phyloP scores from a whole-genome alignment of 2,888 invertebrate genomes.

The Eupithecia centaureata region DNA sequence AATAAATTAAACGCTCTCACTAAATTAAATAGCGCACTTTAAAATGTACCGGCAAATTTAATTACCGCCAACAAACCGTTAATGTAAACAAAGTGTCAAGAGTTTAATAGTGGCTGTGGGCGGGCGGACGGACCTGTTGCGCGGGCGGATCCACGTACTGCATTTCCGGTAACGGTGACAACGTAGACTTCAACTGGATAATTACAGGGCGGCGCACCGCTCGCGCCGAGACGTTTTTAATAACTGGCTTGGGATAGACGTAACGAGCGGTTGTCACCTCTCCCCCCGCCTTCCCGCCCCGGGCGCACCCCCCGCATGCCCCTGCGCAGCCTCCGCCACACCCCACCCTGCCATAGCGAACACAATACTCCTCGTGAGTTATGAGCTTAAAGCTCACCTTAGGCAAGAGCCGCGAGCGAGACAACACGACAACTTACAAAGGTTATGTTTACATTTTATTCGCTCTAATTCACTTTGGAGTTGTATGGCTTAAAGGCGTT shows the following conservation, averaged over 20 bases:
- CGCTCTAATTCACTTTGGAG: slow-evolving; percentile 46
- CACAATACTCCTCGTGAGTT: slow-evolving; percentile 62
- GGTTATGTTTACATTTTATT: slow-evolving; percentile 61
- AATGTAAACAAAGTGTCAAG: slow-evolving; percentile 54
- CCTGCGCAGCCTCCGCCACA: slow-evolving; percentile 72
- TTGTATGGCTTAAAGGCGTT: slow-evolving; percentile 46
- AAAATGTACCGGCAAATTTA: slow-evolving; percentile 36
- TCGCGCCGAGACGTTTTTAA: slow-evolving; percentile 85
- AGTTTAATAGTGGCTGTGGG: slow-evolving; percentile 58
- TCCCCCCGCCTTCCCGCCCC: slow-evolving; percentile 68
- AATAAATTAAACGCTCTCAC: slow-evolving; percentile 15
- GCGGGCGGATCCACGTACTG: slow-evolving; percentile 82
- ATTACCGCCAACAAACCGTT: slow-evolving; percentile 38
- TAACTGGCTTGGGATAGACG: slow-evolving; percentile 84
- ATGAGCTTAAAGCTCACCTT: slow-evolving; percentile 55
- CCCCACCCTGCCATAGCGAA: slow-evolving; percentile 53
- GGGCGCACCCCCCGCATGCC: slow-evolving; percentile 59
- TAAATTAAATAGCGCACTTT: slow-evolving; percentile 36
- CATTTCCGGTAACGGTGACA: slow-evolving; percentile 80
- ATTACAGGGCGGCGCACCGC: slow-evolving; percentile 84
- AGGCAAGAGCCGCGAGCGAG: slow-evolving; percentile 57
- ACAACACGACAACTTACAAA: slow-evolving; percentile 55
- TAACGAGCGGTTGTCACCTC: slow-evolving; percentile 84
- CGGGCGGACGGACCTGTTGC: slow-evolving; percentile 81
- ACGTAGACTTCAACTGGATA: slow-evolving; percentile 78